Base-by-base conservation (phyloP, 2,888 invertebrate species). In the Sialis lutaria region DNA sequence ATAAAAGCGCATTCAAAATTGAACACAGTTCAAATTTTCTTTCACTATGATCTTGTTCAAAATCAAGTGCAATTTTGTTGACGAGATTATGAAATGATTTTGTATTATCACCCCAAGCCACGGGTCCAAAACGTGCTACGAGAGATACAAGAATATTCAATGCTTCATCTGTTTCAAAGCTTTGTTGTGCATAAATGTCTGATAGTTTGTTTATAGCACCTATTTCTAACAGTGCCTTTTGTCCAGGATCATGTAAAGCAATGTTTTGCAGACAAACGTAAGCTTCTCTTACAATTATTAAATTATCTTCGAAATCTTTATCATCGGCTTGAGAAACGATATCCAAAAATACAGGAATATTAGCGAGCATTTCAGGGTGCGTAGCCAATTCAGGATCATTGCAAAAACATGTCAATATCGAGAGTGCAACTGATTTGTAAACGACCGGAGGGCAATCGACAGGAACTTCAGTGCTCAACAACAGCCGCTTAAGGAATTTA, bases 391-490 rank as follows among this genome's bases (percentile, higher is more conserved):
- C 82, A 53, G 82, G 75, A 60, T 87, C 85, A 55, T 77, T 76
- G 58, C 88, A 89, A 66, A 93, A 89, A 48, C 84, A 82, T 1
- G 90, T 86, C 35, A 93, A 70, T 48, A 93, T 80, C 6, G 87
- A 88, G 39, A 93, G 67, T 0, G 91, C 91, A 41, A 93, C 83
- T 7, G 90, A 89, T 67, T 90, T 91, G 69, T 89, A 93, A 35
- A 92, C 83, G 49, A 84, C 75, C 0, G 88, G 83, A 4, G 90
- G 88, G 58, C 92, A 92, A 59, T 89, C 91, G 54, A 83, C 83
- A 43, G 90, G 85, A 22, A 85, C 77, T 58, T 79, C 77, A 54
- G 78, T 74, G 53, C 81, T 80, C 40, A 79, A 76, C 32, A 93
- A 66, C 45, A 93, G 66, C 55, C 87, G 82, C 59, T 82, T 80